A percentile compares a stretch with the other conserved stretches of the same genome.
These are phyloP conservation scores for Kuschelorhynchus macadamiae DNA, from an alignment of 2,888 invertebrate genomes.

Conservation along the genomic window DNA sequence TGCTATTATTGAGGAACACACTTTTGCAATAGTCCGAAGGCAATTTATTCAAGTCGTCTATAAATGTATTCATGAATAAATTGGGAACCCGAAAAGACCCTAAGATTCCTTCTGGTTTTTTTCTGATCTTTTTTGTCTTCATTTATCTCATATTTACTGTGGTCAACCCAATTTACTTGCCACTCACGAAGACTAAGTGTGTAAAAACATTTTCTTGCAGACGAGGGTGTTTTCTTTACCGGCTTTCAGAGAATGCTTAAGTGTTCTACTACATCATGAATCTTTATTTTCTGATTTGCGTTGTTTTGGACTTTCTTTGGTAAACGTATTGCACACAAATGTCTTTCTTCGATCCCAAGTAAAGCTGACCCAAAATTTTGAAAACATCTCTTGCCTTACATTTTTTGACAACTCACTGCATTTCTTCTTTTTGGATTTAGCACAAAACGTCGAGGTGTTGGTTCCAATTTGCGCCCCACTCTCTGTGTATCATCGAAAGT, in stretches of 20 bases:
- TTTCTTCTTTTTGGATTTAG: constrained; percentile 28
- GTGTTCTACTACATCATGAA: constrained; percentile 9
- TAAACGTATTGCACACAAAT: constrained; percentile 18
- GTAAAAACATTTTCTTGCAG: constrained; percentile 17
- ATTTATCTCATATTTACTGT: constrained; percentile 15
- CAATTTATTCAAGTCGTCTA: constrained; percentile 5
- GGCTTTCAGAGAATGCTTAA: constrained; percentile 8
- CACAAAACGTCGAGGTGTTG: constrained; percentile 29
- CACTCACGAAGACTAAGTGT: constrained; percentile 15
- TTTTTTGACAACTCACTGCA: constrained; percentile 17
- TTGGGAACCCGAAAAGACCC: constrained; percentile 15
- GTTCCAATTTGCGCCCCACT: constrained; percentile 19
- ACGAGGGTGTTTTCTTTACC: background rate
- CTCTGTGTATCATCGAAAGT: constrained; percentile 33
- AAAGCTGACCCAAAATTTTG: constrained; percentile 31
- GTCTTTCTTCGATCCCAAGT: constrained; percentile 29
- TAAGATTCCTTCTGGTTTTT: constrained; percentile 14
- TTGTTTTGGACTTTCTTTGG: constrained; percentile 17
- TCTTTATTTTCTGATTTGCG: constrained; percentile 5
- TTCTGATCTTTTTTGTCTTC: background rate
- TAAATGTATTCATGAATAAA: constrained; percentile 14
- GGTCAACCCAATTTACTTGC: constrained; percentile 20
- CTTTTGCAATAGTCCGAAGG: background rate
- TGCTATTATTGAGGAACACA: constrained; percentile 46
- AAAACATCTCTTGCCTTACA: constrained; percentile 21